Evolutionary conservation across 2,888 invertebrate species (phyloP).

Genomic region (Hydriomena furcata): DNA sequence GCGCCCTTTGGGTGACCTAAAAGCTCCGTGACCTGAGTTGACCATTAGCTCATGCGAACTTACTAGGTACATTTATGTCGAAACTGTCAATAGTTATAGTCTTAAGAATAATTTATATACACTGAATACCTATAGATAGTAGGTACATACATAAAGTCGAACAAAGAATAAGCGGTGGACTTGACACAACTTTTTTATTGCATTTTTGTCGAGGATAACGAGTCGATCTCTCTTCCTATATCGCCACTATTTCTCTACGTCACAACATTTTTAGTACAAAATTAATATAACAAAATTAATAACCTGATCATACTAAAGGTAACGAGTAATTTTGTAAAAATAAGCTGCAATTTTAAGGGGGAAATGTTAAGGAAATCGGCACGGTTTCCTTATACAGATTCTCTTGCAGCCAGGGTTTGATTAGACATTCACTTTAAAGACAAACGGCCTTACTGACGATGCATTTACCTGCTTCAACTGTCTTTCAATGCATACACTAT

Average conservation of each 20-base stretch:
- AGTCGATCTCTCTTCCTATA: constrained; percentile 48
- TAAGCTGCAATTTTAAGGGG: constrained; percentile 13
- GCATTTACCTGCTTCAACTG: background rate
- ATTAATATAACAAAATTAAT: too few species aligned
- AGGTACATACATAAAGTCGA: background rate
- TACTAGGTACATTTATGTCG: too few species aligned
- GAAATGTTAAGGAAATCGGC: constrained; percentile 4
- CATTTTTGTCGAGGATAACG: constrained; percentile 56
- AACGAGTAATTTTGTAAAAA: background rate
- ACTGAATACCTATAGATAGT: constrained; percentile 1
- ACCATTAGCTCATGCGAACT: too few species aligned
- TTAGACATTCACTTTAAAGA: constrained; percentile 3
- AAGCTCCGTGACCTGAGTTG: too few species aligned
- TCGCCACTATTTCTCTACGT: constrained; percentile 33
- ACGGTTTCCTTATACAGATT: constrained; percentile 12
- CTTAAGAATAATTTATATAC: constrained; percentile 25
- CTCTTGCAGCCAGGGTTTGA: background rate
- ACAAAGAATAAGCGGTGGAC: constrained; percentile 12
- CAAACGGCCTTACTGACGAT: background rate
- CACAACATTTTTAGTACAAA: background rate
- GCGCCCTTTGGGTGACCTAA: too few species aligned
- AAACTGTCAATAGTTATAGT: constrained; percentile 31
- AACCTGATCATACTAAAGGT: too few species aligned
- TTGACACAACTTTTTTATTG: constrained; percentile 41
- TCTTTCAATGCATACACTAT: background rate